Percentiles rank a stretch among this genome's conserved stretches.
Evolutionary conservation across 2,888 invertebrate species (phyloP).

Genomic region (Pomacea canaliculata): DNA sequence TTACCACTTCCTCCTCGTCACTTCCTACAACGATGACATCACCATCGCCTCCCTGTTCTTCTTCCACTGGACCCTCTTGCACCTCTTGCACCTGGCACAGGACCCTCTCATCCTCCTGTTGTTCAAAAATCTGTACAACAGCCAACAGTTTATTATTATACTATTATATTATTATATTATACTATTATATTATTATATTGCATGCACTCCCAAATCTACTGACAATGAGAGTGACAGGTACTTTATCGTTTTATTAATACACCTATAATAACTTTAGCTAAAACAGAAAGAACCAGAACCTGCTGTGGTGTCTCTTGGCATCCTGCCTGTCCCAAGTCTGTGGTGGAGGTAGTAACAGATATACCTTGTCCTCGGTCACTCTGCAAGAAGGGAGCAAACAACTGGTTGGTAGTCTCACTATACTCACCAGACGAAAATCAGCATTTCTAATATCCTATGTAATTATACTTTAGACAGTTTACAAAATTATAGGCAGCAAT

Average conservation of each 20-base stretch:
- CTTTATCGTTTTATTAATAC: too few species aligned
- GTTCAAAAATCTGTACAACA: conserved; percentile 12
- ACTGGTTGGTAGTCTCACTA: too few species aligned
- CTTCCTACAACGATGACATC: conserved; percentile 38
- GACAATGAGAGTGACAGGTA: too few species aligned
- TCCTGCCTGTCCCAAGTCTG: neutral
- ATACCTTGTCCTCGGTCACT: neutral
- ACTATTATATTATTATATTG: neutral
- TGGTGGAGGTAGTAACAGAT: neutral
- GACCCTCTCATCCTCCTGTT: conserved; percentile 20
- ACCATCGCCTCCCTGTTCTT: conserved; percentile 39
- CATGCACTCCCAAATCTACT: too few species aligned
- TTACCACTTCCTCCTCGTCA: conserved; percentile 30
- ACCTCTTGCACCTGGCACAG: neutral
- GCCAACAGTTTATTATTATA: neutral
- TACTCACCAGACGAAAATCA: too few species aligned
- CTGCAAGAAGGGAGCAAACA: neutral
- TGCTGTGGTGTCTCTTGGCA: too few species aligned
- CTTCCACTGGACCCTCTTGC: neutral
- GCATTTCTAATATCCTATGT: too few species aligned
- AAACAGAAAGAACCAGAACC: too few species aligned
- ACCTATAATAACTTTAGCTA: too few species aligned
- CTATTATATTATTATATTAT: neutral
- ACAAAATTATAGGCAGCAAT: too few species aligned
- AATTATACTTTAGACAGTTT: too few species aligned